Conservation (phyloP, 1,140 invertebrate species). For the Eupeodes corollae region DNA sequence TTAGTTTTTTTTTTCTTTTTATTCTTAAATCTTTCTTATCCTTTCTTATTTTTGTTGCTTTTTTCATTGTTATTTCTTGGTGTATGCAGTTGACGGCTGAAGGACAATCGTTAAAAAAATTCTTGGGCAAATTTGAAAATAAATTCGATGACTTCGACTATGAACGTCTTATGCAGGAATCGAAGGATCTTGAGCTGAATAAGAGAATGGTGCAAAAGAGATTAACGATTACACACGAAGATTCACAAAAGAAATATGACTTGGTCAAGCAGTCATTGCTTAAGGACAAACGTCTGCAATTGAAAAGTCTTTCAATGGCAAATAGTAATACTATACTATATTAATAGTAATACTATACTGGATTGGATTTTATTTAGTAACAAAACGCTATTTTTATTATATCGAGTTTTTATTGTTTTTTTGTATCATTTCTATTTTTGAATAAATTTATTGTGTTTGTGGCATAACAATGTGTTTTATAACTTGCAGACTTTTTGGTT, state of each 20-base stretch:
- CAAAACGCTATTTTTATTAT: too few species aligned
- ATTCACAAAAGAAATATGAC: conserved; percentile 32
- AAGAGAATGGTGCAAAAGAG: conserved; percentile 35
- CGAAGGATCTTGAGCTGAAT: conserved; percentile 26
- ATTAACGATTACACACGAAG: conserved; percentile 25
- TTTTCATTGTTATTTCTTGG: background rate
- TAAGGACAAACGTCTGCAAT: conserved; percentile 20
- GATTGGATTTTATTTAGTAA: too few species aligned
- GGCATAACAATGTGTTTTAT: too few species aligned
- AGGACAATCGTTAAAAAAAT: conserved; percentile 25
- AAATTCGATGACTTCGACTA: conserved; percentile 34
- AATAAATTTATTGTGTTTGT: too few species aligned
- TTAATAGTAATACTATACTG: too few species aligned
- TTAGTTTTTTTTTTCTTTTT: conserved; percentile 13
- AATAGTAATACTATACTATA: background rate
- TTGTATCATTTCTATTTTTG: too few species aligned
- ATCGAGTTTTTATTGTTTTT: too few species aligned
- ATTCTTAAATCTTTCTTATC: background rate
- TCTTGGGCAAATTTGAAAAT: conserved; percentile 31
- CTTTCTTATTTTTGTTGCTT: too few species aligned
- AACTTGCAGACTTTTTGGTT: too few species aligned
- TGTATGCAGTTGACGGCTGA: conserved; percentile 23
- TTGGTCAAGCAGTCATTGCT: conserved; percentile 21
- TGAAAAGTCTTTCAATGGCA: conserved; percentile 1
- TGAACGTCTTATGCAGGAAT: conserved; percentile 24